Conservation (phyloP, 2,113 vertebrate genomes). For the Poeciliopsis occidentalis region DNA sequence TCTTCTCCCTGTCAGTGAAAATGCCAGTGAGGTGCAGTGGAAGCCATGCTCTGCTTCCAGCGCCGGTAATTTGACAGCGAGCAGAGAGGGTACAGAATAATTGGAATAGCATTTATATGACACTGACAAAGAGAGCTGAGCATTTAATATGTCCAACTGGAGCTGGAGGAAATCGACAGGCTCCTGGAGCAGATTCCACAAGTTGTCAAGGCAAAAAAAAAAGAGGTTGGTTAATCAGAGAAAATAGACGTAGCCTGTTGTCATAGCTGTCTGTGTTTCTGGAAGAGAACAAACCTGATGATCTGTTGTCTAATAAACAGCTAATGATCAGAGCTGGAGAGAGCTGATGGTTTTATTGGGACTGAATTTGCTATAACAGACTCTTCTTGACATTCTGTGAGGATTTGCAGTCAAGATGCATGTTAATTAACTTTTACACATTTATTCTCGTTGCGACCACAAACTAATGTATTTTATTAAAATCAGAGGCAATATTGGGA, state of each 20-base stretch:
- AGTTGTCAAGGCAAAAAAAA: conserved; percentile 26
- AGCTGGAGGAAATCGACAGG: conserved; percentile 30
- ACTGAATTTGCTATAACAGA: conserved; percentile 19
- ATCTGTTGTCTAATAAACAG: conserved; percentile 32
- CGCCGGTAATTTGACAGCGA: conserved; percentile 72
- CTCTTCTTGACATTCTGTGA: background rate
- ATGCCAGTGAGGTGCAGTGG: conserved; percentile 63
- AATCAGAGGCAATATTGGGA: background rate
- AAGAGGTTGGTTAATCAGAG: conserved; percentile 66
- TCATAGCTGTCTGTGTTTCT: conserved; percentile 37
- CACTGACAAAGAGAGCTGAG: conserved; percentile 57
- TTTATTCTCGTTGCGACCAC: background rate
- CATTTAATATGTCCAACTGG: conserved; percentile 49
- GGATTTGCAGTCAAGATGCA: background rate
- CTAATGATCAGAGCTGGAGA: conserved; percentile 17
- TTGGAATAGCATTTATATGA: conserved; percentile 77
- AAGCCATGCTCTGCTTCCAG: conserved; percentile 54
- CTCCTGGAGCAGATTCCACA: conserved; percentile 47
- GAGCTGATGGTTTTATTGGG: conserved; percentile 46
- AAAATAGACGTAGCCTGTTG: conserved; percentile 69
- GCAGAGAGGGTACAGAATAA: conserved; percentile 70
- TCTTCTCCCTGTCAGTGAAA: conserved; percentile 68
- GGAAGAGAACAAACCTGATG: conserved; percentile 38
- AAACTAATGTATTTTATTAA: background rate
- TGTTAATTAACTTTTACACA: background rate